Evolutionary conservation across 2,113 vertebrate genomes (phyloP).

Genomic region (Myotis brandtii): DNA sequence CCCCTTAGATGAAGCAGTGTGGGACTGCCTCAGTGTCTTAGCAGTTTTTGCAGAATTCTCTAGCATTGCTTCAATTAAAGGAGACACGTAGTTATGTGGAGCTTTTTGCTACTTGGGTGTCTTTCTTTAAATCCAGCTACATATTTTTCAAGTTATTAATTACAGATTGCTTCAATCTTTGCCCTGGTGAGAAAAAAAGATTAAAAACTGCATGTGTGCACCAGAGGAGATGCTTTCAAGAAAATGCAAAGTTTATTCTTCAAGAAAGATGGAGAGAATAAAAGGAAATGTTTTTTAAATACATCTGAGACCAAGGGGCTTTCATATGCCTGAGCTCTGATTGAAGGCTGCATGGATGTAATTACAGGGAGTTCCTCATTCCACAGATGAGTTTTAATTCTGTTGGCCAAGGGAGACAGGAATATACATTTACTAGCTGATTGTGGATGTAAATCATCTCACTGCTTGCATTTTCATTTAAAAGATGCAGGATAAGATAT

Average conservation of each 20-base stretch:
- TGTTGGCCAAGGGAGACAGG: conserved; percentile 74
- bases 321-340: conserved; percentile 79
- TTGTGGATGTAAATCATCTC: conserved; percentile 79
- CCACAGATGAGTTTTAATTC: conserved; percentile 82
- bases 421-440: conserved; percentile 72
- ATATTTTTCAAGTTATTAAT: conserved; percentile 62
- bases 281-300: conserved; percentile 79
- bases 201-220: conserved; percentile 27
- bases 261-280: conserved; percentile 73
- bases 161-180: conserved; percentile 60
- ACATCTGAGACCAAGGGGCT: conserved; percentile 74
- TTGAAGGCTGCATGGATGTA: conserved; percentile 80
- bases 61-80: conserved; percentile 24
- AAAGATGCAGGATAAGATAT: conserved; percentile 73
- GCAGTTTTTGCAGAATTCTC: conserved; percentile 2
- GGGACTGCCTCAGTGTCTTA: not conserved
- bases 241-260: conserved; percentile 70
- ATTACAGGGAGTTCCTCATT: conserved; percentile 81
- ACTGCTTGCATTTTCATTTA: conserved; percentile 80
- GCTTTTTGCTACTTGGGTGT: not conserved
- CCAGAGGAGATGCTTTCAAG: conserved; percentile 65
- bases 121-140: conserved; percentile 39
- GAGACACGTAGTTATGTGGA: not conserved
- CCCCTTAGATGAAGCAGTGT: not conserved
- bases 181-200: conserved; percentile 34